Evolutionary conservation across 2,797 vertebrate genomes (phyloP).

Genomic region (Mormyrops attenuatus): DNA sequence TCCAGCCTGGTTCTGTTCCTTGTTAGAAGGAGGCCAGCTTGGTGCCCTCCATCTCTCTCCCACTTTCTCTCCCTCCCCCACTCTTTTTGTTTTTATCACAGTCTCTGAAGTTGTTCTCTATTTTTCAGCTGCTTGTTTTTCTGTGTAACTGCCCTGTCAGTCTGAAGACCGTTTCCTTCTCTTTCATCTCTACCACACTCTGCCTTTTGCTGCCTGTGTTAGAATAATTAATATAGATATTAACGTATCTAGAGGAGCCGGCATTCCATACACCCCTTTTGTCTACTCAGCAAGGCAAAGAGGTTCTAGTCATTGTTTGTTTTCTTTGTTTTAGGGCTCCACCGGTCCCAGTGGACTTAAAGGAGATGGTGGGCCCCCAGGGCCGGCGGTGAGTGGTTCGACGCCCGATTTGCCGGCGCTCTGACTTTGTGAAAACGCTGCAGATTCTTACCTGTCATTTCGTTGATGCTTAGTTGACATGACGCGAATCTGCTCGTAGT

Average conservation of each 20-base stretch:
- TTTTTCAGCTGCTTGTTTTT: background rate
- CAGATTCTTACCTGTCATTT: background rate
- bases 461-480: background rate
- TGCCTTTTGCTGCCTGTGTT: background rate
- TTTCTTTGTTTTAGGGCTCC: slow-evolving; percentile 57
- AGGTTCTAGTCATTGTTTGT: background rate
- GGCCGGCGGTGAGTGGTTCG: slow-evolving; percentile 49
- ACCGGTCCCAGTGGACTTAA: slow-evolving; percentile 65
- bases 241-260: background rate
- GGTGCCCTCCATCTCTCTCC: background rate
- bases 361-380: slow-evolving; percentile 58
- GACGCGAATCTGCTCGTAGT: background rate
- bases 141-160: background rate
- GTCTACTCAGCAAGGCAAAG: background rate
- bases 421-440: background rate
- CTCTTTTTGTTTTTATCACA: background rate
- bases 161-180: background rate
- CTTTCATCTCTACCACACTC: background rate
- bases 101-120: background rate
- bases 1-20: background rate
- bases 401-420: slow-evolving; percentile 11
- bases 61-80: background rate
- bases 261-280: background rate
- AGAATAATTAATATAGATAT: slow-evolving; percentile 7
- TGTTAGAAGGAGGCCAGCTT: background rate